Evolutionary conservation across 30 jellyfish, hydroid and myxozoan species (phyloP), one percentile per base, ranked within the genome.

Genomic region (Haliclystus octoradiatus): DNA sequence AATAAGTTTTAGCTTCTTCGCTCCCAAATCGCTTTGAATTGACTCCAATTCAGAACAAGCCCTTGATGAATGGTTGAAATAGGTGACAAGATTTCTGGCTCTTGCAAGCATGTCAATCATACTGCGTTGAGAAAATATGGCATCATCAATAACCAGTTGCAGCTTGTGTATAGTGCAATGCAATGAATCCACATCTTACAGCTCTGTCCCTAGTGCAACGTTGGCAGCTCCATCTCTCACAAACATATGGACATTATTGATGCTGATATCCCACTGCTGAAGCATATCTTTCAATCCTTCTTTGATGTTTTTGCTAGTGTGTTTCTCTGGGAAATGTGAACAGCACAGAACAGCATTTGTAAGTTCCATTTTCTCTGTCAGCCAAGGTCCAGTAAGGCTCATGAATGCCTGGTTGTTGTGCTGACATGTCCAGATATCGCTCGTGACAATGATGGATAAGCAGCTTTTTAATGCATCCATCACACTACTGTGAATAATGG

Each of bases 11-110:
- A n/a, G n/a, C n/a, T n/a, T n/a, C n/a, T n/a, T n/a, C n/a, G n/a
- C n/a, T n/a, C n/a, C n/a, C n/a, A n/a, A n/a, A n/a, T 80, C 84
- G 25, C 57, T 60, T 46, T 66, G 90, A 1, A 80, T 80, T 52
- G 72, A 72, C 74, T 81, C 65, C 63, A 81, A 81, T 23, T 80
- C 64, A 13, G 86, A 71, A 78, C 93, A 72, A 33, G 86, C 81
- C 72, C 52, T 81, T 72, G 78, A 52, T 33, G 88, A 72, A 50
- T 72, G 88, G 4, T 71, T 77, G 84, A 69, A 79, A 64, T 70
- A 84, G n/a, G 84, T 72, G 51, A 80, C 93, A 13, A 80, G 60
- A 40, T 34, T 31, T 34, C 82, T 77, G 52, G 91, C 71, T 60
- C 69, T 68, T 0, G 91, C 69, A 40, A 75, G 62, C 81, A 77